Evolutionary conservation across 92 coral and sea anemone genomes (phyloP).

Genomic region (Ricordea florida): DNA sequence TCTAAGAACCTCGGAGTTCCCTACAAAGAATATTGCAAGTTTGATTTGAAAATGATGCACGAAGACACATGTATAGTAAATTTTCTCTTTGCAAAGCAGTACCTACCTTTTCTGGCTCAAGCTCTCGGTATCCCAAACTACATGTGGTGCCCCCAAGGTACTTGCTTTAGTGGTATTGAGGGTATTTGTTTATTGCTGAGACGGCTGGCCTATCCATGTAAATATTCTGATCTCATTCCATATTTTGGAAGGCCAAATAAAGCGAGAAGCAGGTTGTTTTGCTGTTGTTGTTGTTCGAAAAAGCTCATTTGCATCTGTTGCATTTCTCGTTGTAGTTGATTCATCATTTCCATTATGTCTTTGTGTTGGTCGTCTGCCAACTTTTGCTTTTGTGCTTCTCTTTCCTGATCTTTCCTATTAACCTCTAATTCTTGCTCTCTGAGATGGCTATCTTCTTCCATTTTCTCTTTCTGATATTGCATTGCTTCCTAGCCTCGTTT

Average conservation of each 20-base stretch:
- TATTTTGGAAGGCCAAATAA: too few species aligned
- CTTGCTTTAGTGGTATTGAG: conserved; percentile 14
- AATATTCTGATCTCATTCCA: too few species aligned
- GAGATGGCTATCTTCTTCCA: conserved; percentile 15
- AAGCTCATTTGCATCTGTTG: conserved; percentile 53
- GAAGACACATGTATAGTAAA: conserved; percentile 36
- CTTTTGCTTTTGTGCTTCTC: conserved; percentile 32
- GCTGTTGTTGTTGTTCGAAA: conserved; percentile 26
- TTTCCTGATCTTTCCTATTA: conserved; percentile 35
- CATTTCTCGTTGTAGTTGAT: conserved; percentile 24
- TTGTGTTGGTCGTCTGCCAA: conserved; percentile 40
- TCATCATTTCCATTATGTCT: conserved; percentile 28
- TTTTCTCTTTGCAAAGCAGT: conserved; percentile 31
- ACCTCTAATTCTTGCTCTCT: conserved; percentile 32
- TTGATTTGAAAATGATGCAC: conserved; percentile 9
- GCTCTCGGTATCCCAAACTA: not conserved
- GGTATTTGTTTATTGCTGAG: conserved; percentile 21
- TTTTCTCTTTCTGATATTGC: conserved; percentile 29
- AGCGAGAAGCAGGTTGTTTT: conserved; percentile 29
- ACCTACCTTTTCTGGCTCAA: conserved; percentile 17
- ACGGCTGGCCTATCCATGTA: conserved; percentile 3
- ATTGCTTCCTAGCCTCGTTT: conserved; percentile 40
- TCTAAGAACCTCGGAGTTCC: conserved; percentile 39
- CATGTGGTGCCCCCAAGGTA: conserved; percentile 5
- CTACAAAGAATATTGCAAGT: conserved; percentile 4